Evolutionary conservation across 2,113 vertebrate species (phyloP), one percentile per base, ranked within the genome.

Genomic region (Nothoprocta pentlandii): DNA sequence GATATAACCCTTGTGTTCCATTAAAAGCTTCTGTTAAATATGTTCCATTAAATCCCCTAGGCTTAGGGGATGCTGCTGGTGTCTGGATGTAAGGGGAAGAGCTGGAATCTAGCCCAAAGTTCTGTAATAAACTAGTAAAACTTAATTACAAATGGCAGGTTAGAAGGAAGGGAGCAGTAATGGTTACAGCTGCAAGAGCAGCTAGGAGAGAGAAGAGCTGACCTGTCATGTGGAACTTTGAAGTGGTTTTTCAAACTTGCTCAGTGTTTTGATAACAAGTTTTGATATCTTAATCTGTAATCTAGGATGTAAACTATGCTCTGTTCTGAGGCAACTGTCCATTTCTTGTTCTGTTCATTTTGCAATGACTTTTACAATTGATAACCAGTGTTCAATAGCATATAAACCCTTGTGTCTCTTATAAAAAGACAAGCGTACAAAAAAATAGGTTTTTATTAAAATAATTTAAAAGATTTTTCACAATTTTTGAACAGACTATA

Each of bases 371-470:
- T 70, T 59, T 70, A 25, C 22, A 71, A 64, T 36, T 85, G 42
- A 73, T 15, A 71, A 34, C 14, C 53, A 53, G n/a, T 71, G 23
- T 81, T 73, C 20, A 21, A 42, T 51, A 30, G 16, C 28, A 25
- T 23, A 30, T 42, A 47, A 75, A 81, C 42, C 4, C 75, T 36
- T 80, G 13, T 44, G 82, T 82, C 63, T 66, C 21, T 49, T 23
- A 22, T 17, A 83, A 36, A 78, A 64, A 49, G 46, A 54, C 47
- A 88, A 44, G 28, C 47, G 21, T 69, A 56, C n/a, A 90, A 22
- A 93, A 97, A 97, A 96, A 95, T 97, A 97, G 16, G 81, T 89
- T 78, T 96, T 97, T 96, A 69, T 87, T 66, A 59, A 59, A 96
- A 62, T 97, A 96, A 96, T 96, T 95, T 89, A 85, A 89, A 92